phyloP scores from a whole-genome alignment of 2,888 invertebrate species.

The Cerastoderma edule region DNA sequence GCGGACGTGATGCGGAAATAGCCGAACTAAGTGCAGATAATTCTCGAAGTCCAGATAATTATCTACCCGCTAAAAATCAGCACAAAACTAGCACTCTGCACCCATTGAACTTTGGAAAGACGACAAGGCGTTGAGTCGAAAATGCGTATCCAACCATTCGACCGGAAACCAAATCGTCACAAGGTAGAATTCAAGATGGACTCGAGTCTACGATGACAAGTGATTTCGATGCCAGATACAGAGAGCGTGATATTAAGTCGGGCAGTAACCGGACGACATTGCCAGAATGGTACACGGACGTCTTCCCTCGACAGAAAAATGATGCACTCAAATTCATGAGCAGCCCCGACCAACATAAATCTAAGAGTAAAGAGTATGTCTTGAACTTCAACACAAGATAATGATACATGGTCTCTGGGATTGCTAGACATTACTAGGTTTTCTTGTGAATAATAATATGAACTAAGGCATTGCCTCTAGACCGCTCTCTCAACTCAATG shows the following conservation, averaged over 20 bases:
- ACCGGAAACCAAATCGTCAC: neutral
- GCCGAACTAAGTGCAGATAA: constrained; percentile 13
- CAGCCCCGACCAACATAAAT: constrained; percentile 33
- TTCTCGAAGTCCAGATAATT: constrained; percentile 28
- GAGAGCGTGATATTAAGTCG: neutral
- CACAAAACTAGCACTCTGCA: constrained; percentile 40
- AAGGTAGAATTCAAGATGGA: neutral
- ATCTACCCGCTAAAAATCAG: constrained; percentile 30
- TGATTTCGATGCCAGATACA: neutral
- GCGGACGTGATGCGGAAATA: constrained; percentile 14
- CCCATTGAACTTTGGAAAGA: constrained; percentile 34
- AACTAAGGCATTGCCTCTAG: no score
- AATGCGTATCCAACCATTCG: constrained; percentile 27
- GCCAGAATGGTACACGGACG: constrained; percentile 52
- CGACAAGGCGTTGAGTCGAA: constrained; percentile 38
- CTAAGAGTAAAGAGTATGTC: constrained; percentile 47
- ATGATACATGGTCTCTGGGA: no score
- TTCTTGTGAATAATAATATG: no score
- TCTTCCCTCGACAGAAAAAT: constrained; percentile 50
- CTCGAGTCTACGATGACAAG: neutral
- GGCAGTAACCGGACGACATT: constrained; percentile 31
- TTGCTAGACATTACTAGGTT: no score
- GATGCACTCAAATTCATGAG: constrained; percentile 60
- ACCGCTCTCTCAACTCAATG: no score
- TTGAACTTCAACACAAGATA: constrained; percentile 45